Base-by-base conservation (phyloP, 2,797 vertebrate genomes). In the Hyperoplus lanceolatus region DNA sequence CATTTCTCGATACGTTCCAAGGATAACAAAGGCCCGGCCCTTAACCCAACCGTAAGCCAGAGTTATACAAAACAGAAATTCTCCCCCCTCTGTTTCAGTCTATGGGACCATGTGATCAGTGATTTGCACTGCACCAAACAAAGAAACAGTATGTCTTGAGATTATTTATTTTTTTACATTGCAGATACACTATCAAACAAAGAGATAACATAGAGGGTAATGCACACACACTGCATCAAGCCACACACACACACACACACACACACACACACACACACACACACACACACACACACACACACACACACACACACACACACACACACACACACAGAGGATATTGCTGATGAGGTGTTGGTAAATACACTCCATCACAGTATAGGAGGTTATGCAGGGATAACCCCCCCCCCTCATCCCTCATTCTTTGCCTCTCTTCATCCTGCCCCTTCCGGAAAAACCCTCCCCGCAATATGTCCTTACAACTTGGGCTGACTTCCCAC, bases 351-450 rank as follows among this genome's bases (percentile, higher is more conserved):
- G 74, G 84, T 69, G 75, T 79, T 54, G 51, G 82, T 83, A 86
- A 91, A 91, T 82, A 84, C 70, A 45, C 67, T 90, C 65, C 66
- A 74, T 86, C 84, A 87, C 56, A 42, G 55, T 70, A 57, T 39
- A 57, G 72, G 75, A 88, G 87, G 90, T 87, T 82, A 86, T 50
- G 36, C 48, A 15, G 54, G 81, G 81, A 88, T 75, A 73, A 73
- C 21, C 49, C 56, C 50, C 49, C 56, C 50, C 77, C 53, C 81
- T 89, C 86, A 89, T 90, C 66, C 49, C 59, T 92, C 83, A 87
- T 85, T 51, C 51, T 76, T 73, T 84, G 55, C 62, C 58, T 72
- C 79, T 67, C 75, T 81, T 79, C 38, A 16, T 81, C 54, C 68
- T 0, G 16, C 54, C 38, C 71, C 81, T 80, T 80, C 82, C 61